Evolutionary conservation across 1,140 invertebrate genomes (phyloP).

Genomic region (Drusus annulatus): DNA sequence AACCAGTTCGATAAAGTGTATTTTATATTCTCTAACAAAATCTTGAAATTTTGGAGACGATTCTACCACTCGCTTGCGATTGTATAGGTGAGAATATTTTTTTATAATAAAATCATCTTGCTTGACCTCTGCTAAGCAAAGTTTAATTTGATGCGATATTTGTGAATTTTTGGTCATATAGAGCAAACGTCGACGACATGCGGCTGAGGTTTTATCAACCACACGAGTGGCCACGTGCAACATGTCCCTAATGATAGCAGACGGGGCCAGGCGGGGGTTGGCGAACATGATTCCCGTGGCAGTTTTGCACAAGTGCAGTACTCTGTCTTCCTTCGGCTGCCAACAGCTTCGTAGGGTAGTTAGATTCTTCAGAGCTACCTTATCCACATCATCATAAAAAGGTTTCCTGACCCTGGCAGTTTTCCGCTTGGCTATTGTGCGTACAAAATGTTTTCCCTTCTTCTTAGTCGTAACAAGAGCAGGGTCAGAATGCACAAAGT

Average conservation of each 20-base stretch:
- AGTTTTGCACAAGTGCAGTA: constrained; percentile 78
- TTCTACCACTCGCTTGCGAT: neutral
- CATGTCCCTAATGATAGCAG: constrained; percentile 47
- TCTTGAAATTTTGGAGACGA: constrained; percentile 15
- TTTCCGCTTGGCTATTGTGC: constrained; percentile 39
- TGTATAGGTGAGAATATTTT: constrained; percentile 35
- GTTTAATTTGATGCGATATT: constrained; percentile 22
- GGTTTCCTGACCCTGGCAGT: neutral
- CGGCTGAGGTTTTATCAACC: constrained; percentile 78
- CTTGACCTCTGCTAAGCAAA: constrained; percentile 46
- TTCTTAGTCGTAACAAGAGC: neutral
- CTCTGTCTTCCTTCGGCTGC: constrained; percentile 74
- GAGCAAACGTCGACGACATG: constrained; percentile 75
- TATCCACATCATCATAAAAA: constrained; percentile 77
- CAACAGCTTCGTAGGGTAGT: constrained; percentile 74
- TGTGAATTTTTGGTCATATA: constrained; percentile 73
- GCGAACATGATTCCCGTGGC: constrained; percentile 75
- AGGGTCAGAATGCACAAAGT: no score
- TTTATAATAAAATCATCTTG: constrained; percentile 1
- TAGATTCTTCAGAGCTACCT: constrained; percentile 75
- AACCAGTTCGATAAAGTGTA: constrained; percentile 53
- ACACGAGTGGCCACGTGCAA: constrained; percentile 62
- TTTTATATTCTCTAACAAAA: constrained; percentile 43
- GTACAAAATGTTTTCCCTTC: constrained; percentile 40
- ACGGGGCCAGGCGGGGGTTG: constrained; percentile 66